phyloP scores from a whole-genome alignment of 2,888 invertebrate genomes.

The Pemphredon lugubris region DNA sequence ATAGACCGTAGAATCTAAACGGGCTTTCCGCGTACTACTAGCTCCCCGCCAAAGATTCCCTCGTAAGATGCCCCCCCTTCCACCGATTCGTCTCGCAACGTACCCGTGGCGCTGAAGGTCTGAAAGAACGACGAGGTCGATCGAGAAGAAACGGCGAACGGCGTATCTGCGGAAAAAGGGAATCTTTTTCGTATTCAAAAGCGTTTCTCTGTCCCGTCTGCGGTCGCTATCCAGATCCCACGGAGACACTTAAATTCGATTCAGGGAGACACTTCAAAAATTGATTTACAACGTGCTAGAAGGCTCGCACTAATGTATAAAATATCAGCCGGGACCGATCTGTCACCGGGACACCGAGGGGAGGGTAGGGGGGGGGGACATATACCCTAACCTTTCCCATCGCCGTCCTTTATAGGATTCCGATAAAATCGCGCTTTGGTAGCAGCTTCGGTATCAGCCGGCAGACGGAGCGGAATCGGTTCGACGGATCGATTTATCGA shows the following conservation, averaged over 20 bases:
- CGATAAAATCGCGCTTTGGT: conserved; percentile 48
- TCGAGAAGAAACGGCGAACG: no score
- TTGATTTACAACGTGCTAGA: conserved; percentile 58
- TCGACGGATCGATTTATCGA: conserved; percentile 7
- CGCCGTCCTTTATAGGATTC: conserved; percentile 46
- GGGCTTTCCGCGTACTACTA: no score
- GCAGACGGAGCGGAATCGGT: conserved; percentile 14
- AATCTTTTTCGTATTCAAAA: conserved; percentile 54
- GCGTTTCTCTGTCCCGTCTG: conserved; percentile 48
- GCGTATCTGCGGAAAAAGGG: no score
- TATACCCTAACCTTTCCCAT: neutral
- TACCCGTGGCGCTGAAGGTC: no score
- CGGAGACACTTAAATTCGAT: conserved; percentile 56
- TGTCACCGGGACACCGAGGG: conserved; percentile 1
- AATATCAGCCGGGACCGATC: conserved; percentile 47
- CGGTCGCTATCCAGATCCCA: conserved; percentile 33
- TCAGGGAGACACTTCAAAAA: conserved; percentile 48
- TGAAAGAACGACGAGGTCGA: no score
- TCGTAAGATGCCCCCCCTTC: no score
- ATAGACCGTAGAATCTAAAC: no score
- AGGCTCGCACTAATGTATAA: conserved; percentile 55
- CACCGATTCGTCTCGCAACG: no score
- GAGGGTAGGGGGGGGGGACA: no score
- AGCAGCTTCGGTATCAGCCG: conserved; percentile 22
- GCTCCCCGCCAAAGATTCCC: no score